phyloP scores from a whole-genome alignment of 2,888 invertebrate species.

The Macaria liturata region DNA sequence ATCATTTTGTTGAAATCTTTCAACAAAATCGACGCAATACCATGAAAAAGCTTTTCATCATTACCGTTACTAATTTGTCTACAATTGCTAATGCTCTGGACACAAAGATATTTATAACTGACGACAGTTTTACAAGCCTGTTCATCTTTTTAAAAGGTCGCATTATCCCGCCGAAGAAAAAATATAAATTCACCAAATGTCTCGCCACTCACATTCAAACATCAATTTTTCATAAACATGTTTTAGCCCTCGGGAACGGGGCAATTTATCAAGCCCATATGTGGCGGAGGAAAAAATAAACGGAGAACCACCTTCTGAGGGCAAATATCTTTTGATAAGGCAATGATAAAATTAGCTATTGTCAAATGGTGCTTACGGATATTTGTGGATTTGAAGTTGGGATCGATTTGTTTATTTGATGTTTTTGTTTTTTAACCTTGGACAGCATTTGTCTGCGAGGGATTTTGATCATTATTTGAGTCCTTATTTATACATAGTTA shows the following conservation, averaged over 20 bases:
- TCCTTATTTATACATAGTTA: no score
- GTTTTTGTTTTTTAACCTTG: no score
- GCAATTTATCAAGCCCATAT: slow-evolving; percentile 69
- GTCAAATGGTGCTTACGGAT: no score
- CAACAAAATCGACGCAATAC: no score
- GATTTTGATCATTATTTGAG: no score
- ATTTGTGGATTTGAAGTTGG: no score
- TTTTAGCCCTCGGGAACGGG: slow-evolving; percentile 50
- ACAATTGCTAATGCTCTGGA: slow-evolving; percentile 17
- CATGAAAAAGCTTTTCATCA: no score
- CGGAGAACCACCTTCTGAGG: slow-evolving; percentile 14
- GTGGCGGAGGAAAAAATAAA: slow-evolving; percentile 51
- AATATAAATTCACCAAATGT: slow-evolving; percentile 35
- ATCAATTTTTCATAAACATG: slow-evolving; percentile 64
- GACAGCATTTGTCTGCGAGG: no score
- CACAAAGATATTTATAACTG: slow-evolving; percentile 21
- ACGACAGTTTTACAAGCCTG: slow-evolving; percentile 33
- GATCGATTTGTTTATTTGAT: no score
- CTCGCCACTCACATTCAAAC: slow-evolving; percentile 45
- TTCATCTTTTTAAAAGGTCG: slow-evolving; percentile 32
- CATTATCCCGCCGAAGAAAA: slow-evolving; percentile 32
- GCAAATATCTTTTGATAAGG: slow-evolving; percentile 16
- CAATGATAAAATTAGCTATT: slow-evolving; percentile 4
- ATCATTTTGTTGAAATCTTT: no score
- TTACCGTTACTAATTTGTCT: no score